phyloP scores from a whole-genome alignment of 2,888 invertebrate species.

The Ochropleura plecta region DNA sequence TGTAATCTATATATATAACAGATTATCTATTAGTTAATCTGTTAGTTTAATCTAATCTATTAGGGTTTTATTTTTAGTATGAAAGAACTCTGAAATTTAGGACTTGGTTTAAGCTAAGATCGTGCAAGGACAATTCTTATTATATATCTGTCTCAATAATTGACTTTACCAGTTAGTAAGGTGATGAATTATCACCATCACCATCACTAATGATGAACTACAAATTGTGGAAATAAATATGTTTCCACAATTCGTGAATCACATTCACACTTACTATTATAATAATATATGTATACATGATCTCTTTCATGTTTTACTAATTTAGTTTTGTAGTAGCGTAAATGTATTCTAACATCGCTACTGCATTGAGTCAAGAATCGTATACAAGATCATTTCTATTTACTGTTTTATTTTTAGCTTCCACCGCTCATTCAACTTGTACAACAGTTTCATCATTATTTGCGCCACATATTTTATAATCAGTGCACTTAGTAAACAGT shows the following conservation, averaged over 20 bases:
- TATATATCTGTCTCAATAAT: neutral
- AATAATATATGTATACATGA: neutral
- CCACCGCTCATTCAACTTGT: slow-evolving; percentile 13
- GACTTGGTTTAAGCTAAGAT: neutral
- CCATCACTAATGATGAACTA: neutral
- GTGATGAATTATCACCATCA: neutral
- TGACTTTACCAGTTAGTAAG: neutral
- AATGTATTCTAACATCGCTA: neutral
- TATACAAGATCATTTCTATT: slow-evolving; percentile 1
- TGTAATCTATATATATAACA: too few relatives aligned
- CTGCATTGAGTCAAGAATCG: neutral
- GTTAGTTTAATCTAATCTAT: too few relatives aligned
- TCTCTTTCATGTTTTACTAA: neutral
- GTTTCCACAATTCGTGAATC: neutral
- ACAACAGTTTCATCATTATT: slow-evolving; percentile 52
- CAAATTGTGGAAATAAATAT: neutral
- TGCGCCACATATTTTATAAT: slow-evolving; percentile 11
- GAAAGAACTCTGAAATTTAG: neutral
- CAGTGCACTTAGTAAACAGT: slow-evolving; percentile 2
- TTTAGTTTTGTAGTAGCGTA: neutral
- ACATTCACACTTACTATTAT: neutral
- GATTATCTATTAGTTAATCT: too few relatives aligned
- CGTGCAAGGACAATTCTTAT: neutral
- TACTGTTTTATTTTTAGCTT: slow-evolving; percentile 17
- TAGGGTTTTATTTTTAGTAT: neutral